Base-by-base conservation (phyloP, 2,113 vertebrate genomes). In the Passerina amoena region DNA sequence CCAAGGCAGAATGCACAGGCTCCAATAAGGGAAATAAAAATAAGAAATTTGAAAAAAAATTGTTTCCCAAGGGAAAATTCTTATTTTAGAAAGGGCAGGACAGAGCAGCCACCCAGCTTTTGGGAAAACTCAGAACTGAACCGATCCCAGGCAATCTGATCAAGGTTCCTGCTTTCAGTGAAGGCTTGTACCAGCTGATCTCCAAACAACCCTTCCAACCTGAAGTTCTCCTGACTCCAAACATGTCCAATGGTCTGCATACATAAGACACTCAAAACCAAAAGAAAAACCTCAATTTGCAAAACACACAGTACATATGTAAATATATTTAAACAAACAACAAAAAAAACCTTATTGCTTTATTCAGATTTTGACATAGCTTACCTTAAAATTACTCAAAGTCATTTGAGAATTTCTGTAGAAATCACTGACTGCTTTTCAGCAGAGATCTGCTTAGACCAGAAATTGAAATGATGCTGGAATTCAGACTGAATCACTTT, bases 261-360 rank as follows among this genome's bases (percentile, higher is more conserved):
- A 42, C 0, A 4, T 10, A 65, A 59, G 25, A 60, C 9, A 38
- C 6, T 1, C 63, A 82, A 82, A 68, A 14, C 4, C 0, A 0
- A 35, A 90, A 66, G 11, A 72, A 38, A 77, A 61, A 40, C 18
- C 35, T 48, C 14, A 37, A 14, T 23, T 68, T 42, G 21, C 16
- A 53, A 79, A 88, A 54, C 8, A 82, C 21, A 88, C 7, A 47
- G 8, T 71, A 48, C 27, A 50, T 37, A 56, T 4, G n/a, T 28
- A 83, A 83, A 63, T 64, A 44, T 33, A 78, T 42, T 54, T 54
- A 50, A 69, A 47, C 23, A 63, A 77, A 53, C 12, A 63, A 61
- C 24, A 31, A 33, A 54, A 44, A 64, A 75, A 66, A 6, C 37
- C 8, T 97, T 97, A 97, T 93, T 96, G 84, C 97, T 98, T 98